These are phyloP conservation scores for Sphaerophoria taeniata DNA, from an alignment of 2,888 invertebrate species.

Conservation along the genomic window DNA sequence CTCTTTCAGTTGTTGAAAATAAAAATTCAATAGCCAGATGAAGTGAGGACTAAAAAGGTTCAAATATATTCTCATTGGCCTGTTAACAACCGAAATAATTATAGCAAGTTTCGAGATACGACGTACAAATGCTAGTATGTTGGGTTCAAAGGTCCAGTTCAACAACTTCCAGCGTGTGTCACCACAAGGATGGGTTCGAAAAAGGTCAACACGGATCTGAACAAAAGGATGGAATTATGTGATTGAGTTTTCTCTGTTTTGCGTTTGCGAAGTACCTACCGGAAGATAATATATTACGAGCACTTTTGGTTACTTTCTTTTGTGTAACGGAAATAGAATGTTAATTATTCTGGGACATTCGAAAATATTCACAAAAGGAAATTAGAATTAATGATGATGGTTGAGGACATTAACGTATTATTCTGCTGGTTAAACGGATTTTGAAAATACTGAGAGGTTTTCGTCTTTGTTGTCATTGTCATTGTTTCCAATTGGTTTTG, in stretches of 20 bases:
- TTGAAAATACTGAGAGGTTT: background rate
- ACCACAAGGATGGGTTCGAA: slow-evolving; percentile 46
- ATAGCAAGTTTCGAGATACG: slow-evolving; percentile 3
- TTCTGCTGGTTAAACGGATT: background rate
- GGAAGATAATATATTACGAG: background rate
- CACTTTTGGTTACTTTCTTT: slow-evolving; percentile 60
- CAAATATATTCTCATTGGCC: slow-evolving; percentile 25
- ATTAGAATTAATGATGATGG: slow-evolving; percentile 45
- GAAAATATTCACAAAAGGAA: slow-evolving; percentile 50
- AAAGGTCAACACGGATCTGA: slow-evolving; percentile 53
- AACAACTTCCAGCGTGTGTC: no score
- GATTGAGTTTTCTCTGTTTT: slow-evolving; percentile 5
- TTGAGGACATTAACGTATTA: slow-evolving; percentile 22
- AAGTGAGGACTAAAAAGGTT: background rate
- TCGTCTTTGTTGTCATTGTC: no score
- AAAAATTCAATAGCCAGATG: slow-evolving; percentile 24
- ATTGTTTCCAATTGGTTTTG: no score
- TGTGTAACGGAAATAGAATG: slow-evolving; percentile 51
- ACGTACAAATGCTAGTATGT: no score
- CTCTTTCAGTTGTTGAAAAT: slow-evolving; percentile 34
- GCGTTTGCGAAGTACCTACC: background rate
- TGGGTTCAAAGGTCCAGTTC: no score
- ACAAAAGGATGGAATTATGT: slow-evolving; percentile 54
- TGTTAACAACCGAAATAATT: slow-evolving; percentile 45
- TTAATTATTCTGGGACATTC: slow-evolving; percentile 48